These are phyloP conservation scores for Isurus oxyrinchus DNA, from an alignment of 2,113 vertebrate species.

Conservation along the genomic window DNA sequence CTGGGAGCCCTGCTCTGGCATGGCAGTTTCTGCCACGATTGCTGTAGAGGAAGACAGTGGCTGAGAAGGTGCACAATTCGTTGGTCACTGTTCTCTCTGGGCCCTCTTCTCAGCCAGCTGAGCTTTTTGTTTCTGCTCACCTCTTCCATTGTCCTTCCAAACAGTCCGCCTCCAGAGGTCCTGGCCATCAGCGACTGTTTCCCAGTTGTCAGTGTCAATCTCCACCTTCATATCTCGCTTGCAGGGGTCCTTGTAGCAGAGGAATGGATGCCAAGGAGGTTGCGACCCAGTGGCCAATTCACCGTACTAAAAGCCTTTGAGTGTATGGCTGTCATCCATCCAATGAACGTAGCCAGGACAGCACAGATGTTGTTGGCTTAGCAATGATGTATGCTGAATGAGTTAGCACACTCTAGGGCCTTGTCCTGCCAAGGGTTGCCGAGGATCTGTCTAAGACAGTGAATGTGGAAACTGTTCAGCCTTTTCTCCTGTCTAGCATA, in stretches of 20 bases:
- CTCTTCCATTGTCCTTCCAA: neutral
- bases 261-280: no score
- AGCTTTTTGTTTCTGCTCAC: neutral
- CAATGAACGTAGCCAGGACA: neutral
- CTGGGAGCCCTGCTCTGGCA: neutral
- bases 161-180: neutral
- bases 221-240: neutral
- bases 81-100: neutral
- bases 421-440: no score
- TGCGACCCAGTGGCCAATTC: no score
- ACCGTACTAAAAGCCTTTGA: neutral
- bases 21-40: neutral
- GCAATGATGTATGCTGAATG: neutral
- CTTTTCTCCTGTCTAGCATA: no score
- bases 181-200: neutral
- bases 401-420: neutral
- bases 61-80: neutral
- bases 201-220: neutral
- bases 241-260: no score
- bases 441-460: no score
- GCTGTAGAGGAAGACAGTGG: neutral
- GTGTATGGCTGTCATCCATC: neutral
- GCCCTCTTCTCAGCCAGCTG: neutral
- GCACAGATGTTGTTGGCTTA: neutral
- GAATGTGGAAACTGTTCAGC: no score